These are phyloP conservation scores for Drosophila ohnishii DNA, from an alignment of 1,140 invertebrate species.

Conservation along the genomic window DNA sequence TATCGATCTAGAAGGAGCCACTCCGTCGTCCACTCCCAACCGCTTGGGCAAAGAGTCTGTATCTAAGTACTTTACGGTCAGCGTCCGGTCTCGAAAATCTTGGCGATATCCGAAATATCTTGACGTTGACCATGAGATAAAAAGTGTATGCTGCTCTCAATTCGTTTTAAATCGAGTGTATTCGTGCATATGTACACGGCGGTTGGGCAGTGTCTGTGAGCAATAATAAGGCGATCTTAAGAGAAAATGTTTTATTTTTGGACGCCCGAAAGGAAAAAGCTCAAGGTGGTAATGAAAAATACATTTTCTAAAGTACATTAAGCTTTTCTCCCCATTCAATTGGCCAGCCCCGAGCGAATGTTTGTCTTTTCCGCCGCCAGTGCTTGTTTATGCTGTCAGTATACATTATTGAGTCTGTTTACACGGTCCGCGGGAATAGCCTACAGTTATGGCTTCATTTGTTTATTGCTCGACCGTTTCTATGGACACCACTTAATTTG, in stretches of 20 bases:
- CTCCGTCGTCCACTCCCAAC: conserved; percentile 23
- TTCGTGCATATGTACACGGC: conserved; percentile 33
- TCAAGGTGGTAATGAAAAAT: conserved; percentile 72
- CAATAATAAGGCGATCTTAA: conserved; percentile 55
- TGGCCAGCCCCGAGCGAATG: conserved; percentile 9
- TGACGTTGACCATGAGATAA: conserved; percentile 75
- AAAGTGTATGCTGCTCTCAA: conserved; percentile 64
- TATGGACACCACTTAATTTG: conserved; percentile 52
- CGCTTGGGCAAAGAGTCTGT: conserved; percentile 39
- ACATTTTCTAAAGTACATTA: conserved; percentile 56
- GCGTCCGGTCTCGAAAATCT: conserved; percentile 47
- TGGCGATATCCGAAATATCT: conserved; percentile 57
- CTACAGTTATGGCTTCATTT: conserved; percentile 25
- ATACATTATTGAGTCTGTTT: conserved; percentile 48
- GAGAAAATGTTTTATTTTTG: conserved; percentile 75
- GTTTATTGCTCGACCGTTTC: conserved; percentile 39
- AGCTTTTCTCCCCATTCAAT: conserved; percentile 53
- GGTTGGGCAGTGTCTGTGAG: conserved; percentile 27
- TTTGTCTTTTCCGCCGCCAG: conserved; percentile 22
- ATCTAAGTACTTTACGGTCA: conserved; percentile 34
- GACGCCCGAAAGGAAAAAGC: conserved; percentile 64
- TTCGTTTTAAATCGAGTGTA: conserved; percentile 43
- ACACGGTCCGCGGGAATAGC: conserved; percentile 10
- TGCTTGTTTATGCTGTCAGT: conserved; percentile 44
- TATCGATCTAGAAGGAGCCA: conserved; percentile 8